Base-by-base conservation (phyloP, 1,140 invertebrate genomes). In the Dysdera silvatica region DNA sequence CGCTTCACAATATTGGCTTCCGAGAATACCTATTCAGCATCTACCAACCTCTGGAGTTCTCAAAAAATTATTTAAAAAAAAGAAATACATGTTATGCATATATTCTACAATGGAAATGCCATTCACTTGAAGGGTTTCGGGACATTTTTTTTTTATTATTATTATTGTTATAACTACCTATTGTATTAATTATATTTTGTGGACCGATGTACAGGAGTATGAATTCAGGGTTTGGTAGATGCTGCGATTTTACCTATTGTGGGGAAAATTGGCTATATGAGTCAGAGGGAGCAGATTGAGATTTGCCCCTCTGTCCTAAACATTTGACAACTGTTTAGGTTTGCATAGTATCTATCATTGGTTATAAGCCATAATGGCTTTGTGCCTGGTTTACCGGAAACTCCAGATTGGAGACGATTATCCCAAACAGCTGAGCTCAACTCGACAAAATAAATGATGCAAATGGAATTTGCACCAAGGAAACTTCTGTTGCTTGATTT, bases 381-480 rank as follows among this genome's bases (percentile, higher is more conserved):
- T 41, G 58, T 61, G 58, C 48, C 47, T 52, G 58, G 53, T 41
- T 47, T 61, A 49, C 33, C 53, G 41, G 53, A 31, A 14, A 40
- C n/a, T 32, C 41, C 6, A 52, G 32, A 14, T 20, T 52, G 48
- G 58, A 49, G 47, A 47, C 32, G 31, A 45, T 40, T 47, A 35
- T 45, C 45, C 14, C 48, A 43, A 61, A 61, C 59, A 61, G 49
- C 51, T 61, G 51, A 47, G 59, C 59, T 61, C 59, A 61, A 61
- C 47, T 61, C 48, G 43, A 43, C 35, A 59, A 2, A 59, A 52
- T 61, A 61, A 61, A 61, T 26, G 48, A 60, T 60, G 57, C 57
- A 60, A 60, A 35, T 31, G 31, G 49, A 24, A 28, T 31, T 61
- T 61, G 51, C 59, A 48, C 53, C 49, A 61, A 61, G 49, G 29